Evolutionary conservation across 2,113 vertebrate genomes (phyloP), one percentile per base, ranked within the genome.

Genomic region (Atractosteus spatula): DNA sequence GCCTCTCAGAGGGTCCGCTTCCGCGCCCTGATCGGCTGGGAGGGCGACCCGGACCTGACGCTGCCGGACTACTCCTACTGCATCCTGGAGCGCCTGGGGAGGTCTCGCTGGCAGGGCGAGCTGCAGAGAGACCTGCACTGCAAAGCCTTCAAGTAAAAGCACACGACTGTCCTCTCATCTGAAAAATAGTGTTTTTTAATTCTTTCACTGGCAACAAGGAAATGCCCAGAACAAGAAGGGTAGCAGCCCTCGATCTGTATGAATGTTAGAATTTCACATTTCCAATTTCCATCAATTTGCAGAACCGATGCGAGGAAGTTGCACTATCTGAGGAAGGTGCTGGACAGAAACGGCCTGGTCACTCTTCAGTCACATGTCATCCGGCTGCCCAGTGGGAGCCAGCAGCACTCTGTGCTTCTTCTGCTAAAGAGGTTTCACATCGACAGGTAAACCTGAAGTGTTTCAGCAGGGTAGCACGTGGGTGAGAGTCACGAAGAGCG

Each of bases 31-130:
- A 94, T 99, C 13, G 95, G 97, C 5, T 77, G 54, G 0, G 92
- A 96, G 77, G 94, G 92, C 0, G 94, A 99, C 73, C 95, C 96
- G 0, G 96, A 98, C 62, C 16, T 97, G 76, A 95, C 92, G 70
- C 93, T 99, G 2, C 87, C 83, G 0, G 94, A 96, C 62, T 92
- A 92, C 67, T 94, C 95, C 4, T 99, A 96, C 89, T 98, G 97
- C 45, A 92, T 98, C n/a, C 42, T 99, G 89, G 97, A 99, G 78
- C 89, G 95, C 4, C 79, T 99, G 51, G 97, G 96, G 16, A 90
- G 97, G 59, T 94, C 94, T 0, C 89, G 97, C 42, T 99, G 96
- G 96, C 96, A 99, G 75, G 97, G 97, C 2, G 96, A 98, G 81
- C 91, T 99, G 1, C 97, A 99, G 78, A 93, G 93, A 54, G 96